Evolutionary conservation across 2,888 invertebrate species (phyloP).

Genomic region (Lordiphosa fenestrarum): DNA sequence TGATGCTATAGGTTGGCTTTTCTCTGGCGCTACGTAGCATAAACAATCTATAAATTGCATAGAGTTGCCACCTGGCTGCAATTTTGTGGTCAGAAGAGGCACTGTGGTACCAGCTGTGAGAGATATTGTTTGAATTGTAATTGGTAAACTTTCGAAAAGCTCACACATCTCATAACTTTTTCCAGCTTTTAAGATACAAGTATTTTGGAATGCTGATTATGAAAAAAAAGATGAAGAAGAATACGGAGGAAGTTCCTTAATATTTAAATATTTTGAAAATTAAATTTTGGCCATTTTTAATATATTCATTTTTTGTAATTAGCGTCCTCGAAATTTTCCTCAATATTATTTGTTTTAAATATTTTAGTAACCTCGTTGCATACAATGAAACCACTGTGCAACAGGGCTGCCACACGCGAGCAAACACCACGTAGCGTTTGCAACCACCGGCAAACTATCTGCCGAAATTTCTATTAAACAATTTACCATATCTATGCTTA

Average conservation of each 20-base stretch:
- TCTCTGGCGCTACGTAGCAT: conserved; percentile 22
- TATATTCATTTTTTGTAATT: no score
- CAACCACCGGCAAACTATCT: background rate
- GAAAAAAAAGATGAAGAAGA: no score
- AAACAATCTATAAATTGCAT: conserved; percentile 45
- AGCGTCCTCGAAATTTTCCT: no score
- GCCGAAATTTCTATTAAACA: background rate
- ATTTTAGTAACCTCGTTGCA: background rate
- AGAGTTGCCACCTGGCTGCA: conserved; percentile 30
- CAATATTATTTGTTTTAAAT: no score
- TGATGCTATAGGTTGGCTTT: conserved; percentile 8
- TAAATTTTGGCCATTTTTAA: no score
- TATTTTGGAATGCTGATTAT: no score
- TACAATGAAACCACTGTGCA: background rate
- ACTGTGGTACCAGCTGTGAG: background rate
- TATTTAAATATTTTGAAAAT: no score
- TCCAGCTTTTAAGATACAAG: no score
- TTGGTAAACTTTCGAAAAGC: no score
- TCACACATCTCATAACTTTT: background rate
- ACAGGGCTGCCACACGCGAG: background rate
- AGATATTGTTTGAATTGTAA: background rate
- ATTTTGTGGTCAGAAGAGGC: background rate
- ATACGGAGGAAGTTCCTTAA: no score
- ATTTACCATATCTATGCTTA: conserved; percentile 9
- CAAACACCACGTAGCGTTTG: conserved; percentile 4